Evolutionary conservation across 2,797 vertebrate species (phyloP).

Genomic region (Tragelaphus eurycerus): DNA sequence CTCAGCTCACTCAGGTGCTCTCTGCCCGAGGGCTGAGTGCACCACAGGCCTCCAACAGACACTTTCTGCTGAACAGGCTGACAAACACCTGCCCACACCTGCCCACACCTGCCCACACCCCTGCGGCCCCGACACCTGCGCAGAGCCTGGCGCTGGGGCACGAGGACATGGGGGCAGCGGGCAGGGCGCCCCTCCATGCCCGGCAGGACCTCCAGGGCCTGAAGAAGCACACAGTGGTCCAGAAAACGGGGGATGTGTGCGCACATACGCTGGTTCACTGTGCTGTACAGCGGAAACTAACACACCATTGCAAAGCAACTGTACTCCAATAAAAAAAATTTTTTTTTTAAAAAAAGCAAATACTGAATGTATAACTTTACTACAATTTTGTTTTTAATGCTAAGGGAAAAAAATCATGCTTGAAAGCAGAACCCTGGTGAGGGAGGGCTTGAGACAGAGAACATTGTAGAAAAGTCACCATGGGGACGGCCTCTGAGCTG

Average conservation of each 20-base stretch:
- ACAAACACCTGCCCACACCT: not conserved
- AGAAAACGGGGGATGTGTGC: not conserved
- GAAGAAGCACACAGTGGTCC: not conserved
- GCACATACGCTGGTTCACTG: not conserved
- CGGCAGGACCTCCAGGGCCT: not conserved
- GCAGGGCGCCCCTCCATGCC: rapidly evolving
- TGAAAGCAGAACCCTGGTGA: not conserved
- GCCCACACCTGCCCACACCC: not conserved
- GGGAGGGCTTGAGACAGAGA: too few species aligned
- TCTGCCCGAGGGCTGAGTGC: not conserved
- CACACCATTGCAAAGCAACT: not conserved
- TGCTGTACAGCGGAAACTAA: rapidly evolving
- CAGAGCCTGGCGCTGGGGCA: too few species aligned
- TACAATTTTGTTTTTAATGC: rapidly evolving
- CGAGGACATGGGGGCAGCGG: rapidly evolving
- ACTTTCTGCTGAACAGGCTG: not conserved
- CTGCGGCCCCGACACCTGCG: rapidly evolving
- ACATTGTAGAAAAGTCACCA: rapidly evolving
- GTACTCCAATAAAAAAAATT: not conserved
- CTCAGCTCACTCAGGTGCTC: not conserved
- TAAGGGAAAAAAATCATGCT: not conserved
- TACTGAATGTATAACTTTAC: rapidly evolving
- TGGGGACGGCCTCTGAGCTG: rapidly evolving
- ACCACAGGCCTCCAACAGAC: rapidly evolving
- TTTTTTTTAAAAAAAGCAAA: not conserved